A percentile compares a stretch with the other conserved stretches of the same genome.
These are phyloP conservation scores for Porites lutea DNA, from an alignment of 64 coral and sea anemone genomes.

Conservation along the genomic window DNA sequence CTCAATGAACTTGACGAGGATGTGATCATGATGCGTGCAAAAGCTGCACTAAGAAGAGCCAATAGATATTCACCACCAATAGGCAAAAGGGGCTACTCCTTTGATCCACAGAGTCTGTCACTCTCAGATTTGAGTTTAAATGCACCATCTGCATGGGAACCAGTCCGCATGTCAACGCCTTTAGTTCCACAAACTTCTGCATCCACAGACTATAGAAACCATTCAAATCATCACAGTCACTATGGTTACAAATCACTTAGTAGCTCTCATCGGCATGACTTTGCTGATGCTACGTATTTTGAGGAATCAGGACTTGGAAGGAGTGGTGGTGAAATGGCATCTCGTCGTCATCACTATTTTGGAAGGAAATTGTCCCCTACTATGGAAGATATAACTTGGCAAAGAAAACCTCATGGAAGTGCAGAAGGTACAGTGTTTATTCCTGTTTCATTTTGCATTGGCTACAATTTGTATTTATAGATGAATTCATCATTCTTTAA, in stretches of 20 bases:
- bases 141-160: slow-evolving; percentile 39
- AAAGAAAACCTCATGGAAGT: slow-evolving; percentile 1
- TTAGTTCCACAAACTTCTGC: not conserved
- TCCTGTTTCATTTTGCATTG: too few relatives aligned
- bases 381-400: slow-evolving; percentile 1
- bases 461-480: too few relatives aligned
- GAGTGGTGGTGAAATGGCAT: slow-evolving; percentile 3
- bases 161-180: slow-evolving; percentile 66
- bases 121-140: slow-evolving; percentile 57
- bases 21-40: slow-evolving; percentile 46
- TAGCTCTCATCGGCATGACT: not conserved
- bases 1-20: slow-evolving; percentile 52
- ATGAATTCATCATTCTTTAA: too few relatives aligned
- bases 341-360: not conserved
- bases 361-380: not conserved
- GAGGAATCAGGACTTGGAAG: not conserved
- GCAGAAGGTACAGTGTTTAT: not conserved
- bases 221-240: slow-evolving; percentile 25
- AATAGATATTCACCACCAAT: slow-evolving; percentile 27
- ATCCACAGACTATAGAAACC: slow-evolving; percentile 2
- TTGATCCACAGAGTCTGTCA: slow-evolving; percentile 28
- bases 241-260: slow-evolving; percentile 5
- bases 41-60: slow-evolving; percentile 53
- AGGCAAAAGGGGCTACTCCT: not conserved
- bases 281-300: not conserved